A percentile compares a stretch with the other conserved stretches of the same genome.
Conservation (phyloP, 2,888 invertebrate species). For the Drosophila niveifrons region DNA sequence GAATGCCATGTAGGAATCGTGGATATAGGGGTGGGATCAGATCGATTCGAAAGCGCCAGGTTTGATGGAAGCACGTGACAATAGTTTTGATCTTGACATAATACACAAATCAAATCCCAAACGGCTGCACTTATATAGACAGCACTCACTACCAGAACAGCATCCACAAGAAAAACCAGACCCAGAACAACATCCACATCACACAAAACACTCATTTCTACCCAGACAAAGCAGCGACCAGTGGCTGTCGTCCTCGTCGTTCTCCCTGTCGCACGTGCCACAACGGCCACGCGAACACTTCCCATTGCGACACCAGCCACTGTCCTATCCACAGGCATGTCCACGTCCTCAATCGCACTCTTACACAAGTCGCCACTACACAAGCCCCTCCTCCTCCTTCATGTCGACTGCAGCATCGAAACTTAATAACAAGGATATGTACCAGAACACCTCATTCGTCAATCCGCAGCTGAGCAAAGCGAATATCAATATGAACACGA, state of each 20-base stretch:
- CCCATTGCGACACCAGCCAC: conserved; percentile 71
- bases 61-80: conserved; percentile 79
- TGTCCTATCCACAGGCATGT: conserved; percentile 67
- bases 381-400: conserved; percentile 4
- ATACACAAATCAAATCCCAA: conserved; percentile 62
- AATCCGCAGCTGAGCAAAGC: conserved; percentile 52
- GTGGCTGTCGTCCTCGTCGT: conserved; percentile 63
- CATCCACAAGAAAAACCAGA: conserved; percentile 27
- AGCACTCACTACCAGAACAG: conserved; percentile 34
- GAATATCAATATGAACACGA: conserved; percentile 6
- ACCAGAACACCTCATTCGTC: conserved; percentile 68
- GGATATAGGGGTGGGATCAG: conserved; percentile 86
- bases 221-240: conserved; percentile 49
- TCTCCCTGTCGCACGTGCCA: conserved; percentile 54
- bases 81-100: conserved; percentile 79
- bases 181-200: conserved; percentile 38
- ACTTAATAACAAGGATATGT: conserved; percentile 41
- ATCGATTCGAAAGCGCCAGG: conserved; percentile 84
- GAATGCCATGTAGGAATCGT: conserved; percentile 86
- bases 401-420: conserved; percentile 30
- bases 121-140: conserved; percentile 30
- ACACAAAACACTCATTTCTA: conserved; percentile 30
- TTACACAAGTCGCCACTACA: conserved; percentile 11
- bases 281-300: conserved; percentile 62
- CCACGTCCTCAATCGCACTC: conserved; percentile 47